Evolutionary conservation across 2,113 vertebrate species (phyloP).

Genomic region (Erythrocebus patas): DNA sequence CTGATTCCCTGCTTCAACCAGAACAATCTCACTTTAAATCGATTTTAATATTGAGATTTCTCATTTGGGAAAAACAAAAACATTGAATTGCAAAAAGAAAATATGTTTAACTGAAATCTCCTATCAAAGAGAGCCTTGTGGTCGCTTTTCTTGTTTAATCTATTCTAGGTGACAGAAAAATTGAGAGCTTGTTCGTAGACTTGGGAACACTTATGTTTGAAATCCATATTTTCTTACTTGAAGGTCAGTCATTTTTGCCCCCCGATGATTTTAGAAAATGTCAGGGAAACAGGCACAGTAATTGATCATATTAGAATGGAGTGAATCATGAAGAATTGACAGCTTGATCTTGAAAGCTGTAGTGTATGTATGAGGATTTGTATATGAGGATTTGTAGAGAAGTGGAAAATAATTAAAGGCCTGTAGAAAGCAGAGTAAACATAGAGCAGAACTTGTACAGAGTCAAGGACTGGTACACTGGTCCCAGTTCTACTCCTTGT

Average conservation of each 20-base stretch:
- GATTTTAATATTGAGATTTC: not conserved
- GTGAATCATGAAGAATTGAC: slow-evolving; percentile 14
- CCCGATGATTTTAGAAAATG: slow-evolving; percentile 24
- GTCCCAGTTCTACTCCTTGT: not conserved
- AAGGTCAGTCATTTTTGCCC: slow-evolving; percentile 7
- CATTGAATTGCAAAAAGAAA: not conserved
- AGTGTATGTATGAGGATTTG: not conserved
- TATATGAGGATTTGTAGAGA: not conserved
- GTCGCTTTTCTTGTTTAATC: not conserved
- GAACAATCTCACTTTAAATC: not conserved
- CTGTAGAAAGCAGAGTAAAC: not conserved
- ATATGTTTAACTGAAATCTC: not conserved
- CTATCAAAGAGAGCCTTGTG: not conserved
- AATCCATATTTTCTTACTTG: slow-evolving; percentile 16
- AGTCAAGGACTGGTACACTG: not conserved
- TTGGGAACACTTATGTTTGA: not conserved
- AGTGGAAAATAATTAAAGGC: not conserved
- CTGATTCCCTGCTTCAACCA: not conserved
- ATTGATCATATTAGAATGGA: not conserved
- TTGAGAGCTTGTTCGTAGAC: not conserved
- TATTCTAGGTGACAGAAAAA: not conserved
- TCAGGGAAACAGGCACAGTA: not conserved
- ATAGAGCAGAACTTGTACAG: not conserved
- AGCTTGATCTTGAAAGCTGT: not conserved
- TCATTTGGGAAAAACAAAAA: not conserved